Conservation (phyloP, 2,888 invertebrate species). For the Dryobotodes eremita region DNA sequence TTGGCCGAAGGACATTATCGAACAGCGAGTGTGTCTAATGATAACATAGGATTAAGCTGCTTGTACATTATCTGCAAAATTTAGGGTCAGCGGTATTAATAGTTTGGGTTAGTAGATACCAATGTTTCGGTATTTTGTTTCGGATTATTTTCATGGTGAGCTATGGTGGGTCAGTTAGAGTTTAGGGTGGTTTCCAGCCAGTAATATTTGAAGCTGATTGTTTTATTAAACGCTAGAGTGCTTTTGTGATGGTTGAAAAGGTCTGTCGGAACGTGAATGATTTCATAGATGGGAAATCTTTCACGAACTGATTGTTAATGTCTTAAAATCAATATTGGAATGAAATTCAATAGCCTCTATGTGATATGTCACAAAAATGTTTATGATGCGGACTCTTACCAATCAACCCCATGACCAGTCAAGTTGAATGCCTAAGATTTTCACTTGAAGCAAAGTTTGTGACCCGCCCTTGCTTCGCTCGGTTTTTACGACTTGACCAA, state of each 20-base stretch:
- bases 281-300: not conserved
- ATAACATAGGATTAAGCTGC: slow-evolving; percentile 82
- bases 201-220: slow-evolving; percentile 28
- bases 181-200: slow-evolving; percentile 2
- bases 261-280: not conserved
- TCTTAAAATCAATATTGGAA: not conserved
- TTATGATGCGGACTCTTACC: not conserved
- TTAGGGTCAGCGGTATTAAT: slow-evolving; percentile 70
- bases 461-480: not conserved
- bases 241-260: not conserved
- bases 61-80: slow-evolving; percentile 78
- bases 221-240: slow-evolving; percentile 6
- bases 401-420: not conserved
- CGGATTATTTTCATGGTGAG: slow-evolving; percentile 28
- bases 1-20: slow-evolving; percentile 75
- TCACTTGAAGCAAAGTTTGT: not conserved
- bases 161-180: slow-evolving; percentile 4
- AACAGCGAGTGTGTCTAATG: slow-evolving; percentile 80
- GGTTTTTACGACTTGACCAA: not conserved
- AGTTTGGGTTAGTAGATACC: slow-evolving; percentile 56
- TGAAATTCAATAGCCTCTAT: not conserved
- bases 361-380: not conserved
- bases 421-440: not conserved
- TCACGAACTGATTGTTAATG: not conserved
- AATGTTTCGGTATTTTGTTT: slow-evolving; percentile 47